Conservation (phyloP, 2,113 vertebrate genomes). For the Amia ocellicauda region DNA sequence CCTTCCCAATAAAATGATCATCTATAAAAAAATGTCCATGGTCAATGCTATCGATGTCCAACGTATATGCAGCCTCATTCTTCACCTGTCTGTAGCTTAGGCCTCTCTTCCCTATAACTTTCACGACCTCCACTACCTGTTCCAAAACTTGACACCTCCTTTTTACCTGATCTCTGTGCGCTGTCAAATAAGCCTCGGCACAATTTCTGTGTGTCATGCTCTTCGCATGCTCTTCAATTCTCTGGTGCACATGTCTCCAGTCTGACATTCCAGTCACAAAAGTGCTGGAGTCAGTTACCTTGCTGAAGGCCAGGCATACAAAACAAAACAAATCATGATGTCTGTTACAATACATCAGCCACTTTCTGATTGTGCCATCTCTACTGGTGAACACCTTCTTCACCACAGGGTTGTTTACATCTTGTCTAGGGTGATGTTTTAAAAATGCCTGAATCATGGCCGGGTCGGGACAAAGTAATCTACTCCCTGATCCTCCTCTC, state of each 20-base stretch:
- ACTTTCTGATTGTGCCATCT: too few relatives aligned
- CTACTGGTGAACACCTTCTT: too few relatives aligned
- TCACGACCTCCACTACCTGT: slow-evolving; percentile 20
- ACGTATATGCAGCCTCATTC: slow-evolving; percentile 18
- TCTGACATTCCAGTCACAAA: slow-evolving; percentile 28
- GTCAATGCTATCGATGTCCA: slow-evolving; percentile 13
- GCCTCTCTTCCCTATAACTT: slow-evolving; percentile 20
- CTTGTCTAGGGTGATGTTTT: slow-evolving; percentile 14
- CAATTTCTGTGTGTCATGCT: slow-evolving; percentile 9
- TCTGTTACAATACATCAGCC: too few relatives aligned
- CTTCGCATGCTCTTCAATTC: slow-evolving; percentile 24
- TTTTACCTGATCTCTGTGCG: slow-evolving; percentile 16
- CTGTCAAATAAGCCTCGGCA: slow-evolving; percentile 22
- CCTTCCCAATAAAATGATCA: slow-evolving; percentile 14
- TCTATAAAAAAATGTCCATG: slow-evolving; percentile 16
- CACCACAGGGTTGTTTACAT: background rate
- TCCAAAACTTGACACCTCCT: slow-evolving; percentile 26
- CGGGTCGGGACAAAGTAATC: slow-evolving; percentile 17
- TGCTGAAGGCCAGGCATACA: slow-evolving; percentile 20
- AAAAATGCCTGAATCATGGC: slow-evolving; percentile 14
- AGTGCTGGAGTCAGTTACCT: slow-evolving; percentile 9
- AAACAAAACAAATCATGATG: slow-evolving; percentile 18
- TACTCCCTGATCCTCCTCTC: slow-evolving; percentile 17
- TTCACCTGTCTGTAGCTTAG: slow-evolving; percentile 20
- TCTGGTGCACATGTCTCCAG: slow-evolving; percentile 29